Conservation (phyloP, 2,888 invertebrate genomes). For the Deilephila porcellus region DNA sequence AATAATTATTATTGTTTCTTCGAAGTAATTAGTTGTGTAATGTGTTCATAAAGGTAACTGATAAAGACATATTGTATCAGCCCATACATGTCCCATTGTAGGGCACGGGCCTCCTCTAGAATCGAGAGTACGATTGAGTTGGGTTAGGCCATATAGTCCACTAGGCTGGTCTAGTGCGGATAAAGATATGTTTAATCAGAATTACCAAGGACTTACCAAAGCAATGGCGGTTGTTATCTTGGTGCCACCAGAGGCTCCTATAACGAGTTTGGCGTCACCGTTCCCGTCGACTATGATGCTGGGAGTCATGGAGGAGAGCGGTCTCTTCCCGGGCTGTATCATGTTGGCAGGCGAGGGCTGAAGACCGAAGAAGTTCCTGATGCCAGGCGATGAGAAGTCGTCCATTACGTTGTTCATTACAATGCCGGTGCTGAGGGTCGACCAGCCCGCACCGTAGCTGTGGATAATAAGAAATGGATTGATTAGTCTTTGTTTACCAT, state of each 20-base stretch:
- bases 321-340: slow-evolving; percentile 91
- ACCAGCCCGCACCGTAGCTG: slow-evolving; percentile 93
- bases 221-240: slow-evolving; percentile 91
- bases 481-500: background rate
- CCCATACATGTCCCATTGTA: too few species aligned
- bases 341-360: slow-evolving; percentile 92
- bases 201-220: slow-evolving; percentile 73
- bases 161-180: too few species aligned
- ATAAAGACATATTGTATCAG: too few species aligned
- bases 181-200: too few species aligned
- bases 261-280: slow-evolving; percentile 88
- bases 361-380: slow-evolving; percentile 88
- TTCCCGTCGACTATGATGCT: slow-evolving; percentile 88
- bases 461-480: background rate
- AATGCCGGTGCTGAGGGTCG: slow-evolving; percentile 93
- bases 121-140: too few species aligned
- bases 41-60: too few species aligned
- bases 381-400: slow-evolving; percentile 94
- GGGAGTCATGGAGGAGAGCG: slow-evolving; percentile 95
- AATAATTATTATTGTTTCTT: too few species aligned
- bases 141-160: too few species aligned
- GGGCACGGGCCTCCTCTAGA: too few species aligned
- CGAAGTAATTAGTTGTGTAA: too few species aligned
- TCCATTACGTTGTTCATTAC: slow-evolving; percentile 98
- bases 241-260: slow-evolving; percentile 94